A percentile compares a stretch with the other conserved stretches of the same genome.
These are phyloP conservation scores for Serranus cabrilla DNA, from an alignment of 2,797 vertebrate genomes.

Conservation along the genomic window DNA sequence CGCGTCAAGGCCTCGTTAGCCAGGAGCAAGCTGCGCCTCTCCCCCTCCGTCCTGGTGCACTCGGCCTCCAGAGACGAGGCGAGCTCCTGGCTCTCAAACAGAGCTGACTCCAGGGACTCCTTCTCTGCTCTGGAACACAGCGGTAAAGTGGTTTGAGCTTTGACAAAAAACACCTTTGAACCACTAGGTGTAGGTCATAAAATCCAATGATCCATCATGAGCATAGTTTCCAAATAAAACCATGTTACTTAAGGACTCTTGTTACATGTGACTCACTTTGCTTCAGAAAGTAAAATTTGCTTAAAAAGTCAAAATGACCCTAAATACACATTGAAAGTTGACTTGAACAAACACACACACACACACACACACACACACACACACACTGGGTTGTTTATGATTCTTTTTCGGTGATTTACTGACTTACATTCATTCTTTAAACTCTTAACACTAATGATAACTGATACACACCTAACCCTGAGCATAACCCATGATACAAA, in stretches of 20 bases:
- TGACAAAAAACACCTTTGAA: slow-evolving; percentile 64
- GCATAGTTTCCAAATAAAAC: slow-evolving; percentile 75
- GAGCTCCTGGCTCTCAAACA: slow-evolving; percentile 87
- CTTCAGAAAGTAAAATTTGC: slow-evolving; percentile 44
- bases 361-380: slow-evolving; percentile 16
- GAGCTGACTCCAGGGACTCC: slow-evolving; percentile 82
- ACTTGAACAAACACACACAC: slow-evolving; percentile 55
- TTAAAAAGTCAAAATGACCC: slow-evolving; percentile 46
- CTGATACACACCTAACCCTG: slow-evolving; percentile 7
- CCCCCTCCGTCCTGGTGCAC: slow-evolving; percentile 81
- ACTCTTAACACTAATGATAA: slow-evolving; percentile 42
- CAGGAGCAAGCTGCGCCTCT: slow-evolving; percentile 75
- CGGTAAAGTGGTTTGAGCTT: slow-evolving; percentile 44
- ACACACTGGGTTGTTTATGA: slow-evolving; percentile 37
- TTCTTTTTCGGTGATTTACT: slow-evolving; percentile 37
- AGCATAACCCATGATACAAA: slow-evolving; percentile 11
- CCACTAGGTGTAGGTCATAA: slow-evolving; percentile 72
- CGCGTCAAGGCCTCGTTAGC: slow-evolving; percentile 87
- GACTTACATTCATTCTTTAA: slow-evolving; percentile 40
- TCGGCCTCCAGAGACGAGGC: slow-evolving; percentile 82
- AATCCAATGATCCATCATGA: slow-evolving; percentile 72
- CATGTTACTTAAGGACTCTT: slow-evolving; percentile 71
- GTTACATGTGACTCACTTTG: slow-evolving; percentile 55
- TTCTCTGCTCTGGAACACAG: slow-evolving; percentile 84
- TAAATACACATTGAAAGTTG: slow-evolving; percentile 65